phyloP scores from a whole-genome alignment of 1,140 invertebrate species.

The Acyrthosiphon pisum region DNA sequence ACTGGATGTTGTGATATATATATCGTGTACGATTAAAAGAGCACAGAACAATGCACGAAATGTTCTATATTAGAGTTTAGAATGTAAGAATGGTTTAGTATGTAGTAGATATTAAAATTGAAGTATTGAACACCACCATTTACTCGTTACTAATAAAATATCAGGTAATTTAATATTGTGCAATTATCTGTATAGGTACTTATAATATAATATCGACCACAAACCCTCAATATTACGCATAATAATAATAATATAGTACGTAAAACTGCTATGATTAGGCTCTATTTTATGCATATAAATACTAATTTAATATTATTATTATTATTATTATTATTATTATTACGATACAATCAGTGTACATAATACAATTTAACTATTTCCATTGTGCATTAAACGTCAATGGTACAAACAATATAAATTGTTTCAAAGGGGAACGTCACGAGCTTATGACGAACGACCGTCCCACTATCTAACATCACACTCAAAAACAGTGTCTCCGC shows the following conservation, averaged over 20 bases:
- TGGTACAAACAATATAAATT: conserved; percentile 25
- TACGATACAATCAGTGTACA: not conserved
- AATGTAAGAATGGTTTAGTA: not conserved
- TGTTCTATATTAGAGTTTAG: not conserved
- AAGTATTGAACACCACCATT: not conserved
- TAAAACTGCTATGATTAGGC: not conserved
- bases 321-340: no score
- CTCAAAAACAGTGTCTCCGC: conserved; percentile 18
- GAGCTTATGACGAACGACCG: conserved; percentile 40
- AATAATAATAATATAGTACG: no score
- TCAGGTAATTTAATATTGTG: not conserved
- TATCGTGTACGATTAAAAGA: not conserved
- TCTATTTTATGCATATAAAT: not conserved
- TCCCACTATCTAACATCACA: not conserved
- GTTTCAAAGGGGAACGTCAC: conserved; percentile 24
- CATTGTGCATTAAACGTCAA: not conserved
- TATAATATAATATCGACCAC: no score
- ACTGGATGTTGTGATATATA: not conserved
- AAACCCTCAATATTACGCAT: no score
- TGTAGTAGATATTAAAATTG: not conserved
- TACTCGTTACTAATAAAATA: not conserved
- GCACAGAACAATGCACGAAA: not conserved
- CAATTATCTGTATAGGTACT: no score
- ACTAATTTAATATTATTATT: not conserved
- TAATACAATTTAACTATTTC: not conserved